A percentile compares a stretch with the other conserved stretches of the same genome.
Conservation (phyloP, 2,113 vertebrate genomes). For the Origma solitaria region DNA sequence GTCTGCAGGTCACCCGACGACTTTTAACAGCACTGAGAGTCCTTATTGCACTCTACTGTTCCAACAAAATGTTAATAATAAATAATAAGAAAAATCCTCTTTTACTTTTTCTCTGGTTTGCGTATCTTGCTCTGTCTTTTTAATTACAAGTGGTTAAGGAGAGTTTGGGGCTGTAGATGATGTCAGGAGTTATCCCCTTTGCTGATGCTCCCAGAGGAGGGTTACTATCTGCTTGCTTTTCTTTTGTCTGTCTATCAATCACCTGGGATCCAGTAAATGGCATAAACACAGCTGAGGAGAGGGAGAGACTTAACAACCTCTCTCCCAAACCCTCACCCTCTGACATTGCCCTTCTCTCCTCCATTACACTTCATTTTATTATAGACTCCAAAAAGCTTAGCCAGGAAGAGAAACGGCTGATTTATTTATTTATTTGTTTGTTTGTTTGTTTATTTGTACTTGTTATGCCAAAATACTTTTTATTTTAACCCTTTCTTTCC, state of each 20-base stretch:
- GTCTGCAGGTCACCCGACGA: constrained; percentile 93
- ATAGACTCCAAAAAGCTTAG: constrained; percentile 39
- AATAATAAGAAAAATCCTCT: constrained; percentile 63
- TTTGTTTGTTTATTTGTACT: background rate
- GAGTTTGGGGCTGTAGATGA: background rate
- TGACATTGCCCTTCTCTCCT: constrained; percentile 33
- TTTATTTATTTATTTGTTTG: constrained; percentile 1
- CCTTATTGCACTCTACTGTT: constrained; percentile 72
- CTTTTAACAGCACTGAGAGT: constrained; percentile 84
- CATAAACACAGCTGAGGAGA: constrained; percentile 36
- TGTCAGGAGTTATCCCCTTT: constrained; percentile 41
- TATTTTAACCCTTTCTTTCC: constrained; percentile 10
- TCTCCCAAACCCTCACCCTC: constrained; percentile 41
- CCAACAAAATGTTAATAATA: constrained; percentile 77
- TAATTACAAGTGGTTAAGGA: constrained; percentile 32
- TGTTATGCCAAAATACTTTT: constrained; percentile 10
- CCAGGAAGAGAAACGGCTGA: constrained; percentile 24
- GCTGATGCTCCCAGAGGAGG: constrained; percentile 30
- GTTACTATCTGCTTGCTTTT: constrained; percentile 47
- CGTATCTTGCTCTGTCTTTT: constrained; percentile 53
- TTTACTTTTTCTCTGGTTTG: constrained; percentile 48
- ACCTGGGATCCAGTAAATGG: constrained; percentile 34
- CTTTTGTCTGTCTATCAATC: constrained; percentile 38
- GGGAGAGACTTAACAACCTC: constrained; percentile 53
- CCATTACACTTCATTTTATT: constrained; percentile 53